A percentile compares a stretch with the other conserved stretches of the same genome.
These are phyloP conservation scores for Darevskia nairensis DNA, from an alignment of 2,797 vertebrate species.

Conservation along the genomic window DNA sequence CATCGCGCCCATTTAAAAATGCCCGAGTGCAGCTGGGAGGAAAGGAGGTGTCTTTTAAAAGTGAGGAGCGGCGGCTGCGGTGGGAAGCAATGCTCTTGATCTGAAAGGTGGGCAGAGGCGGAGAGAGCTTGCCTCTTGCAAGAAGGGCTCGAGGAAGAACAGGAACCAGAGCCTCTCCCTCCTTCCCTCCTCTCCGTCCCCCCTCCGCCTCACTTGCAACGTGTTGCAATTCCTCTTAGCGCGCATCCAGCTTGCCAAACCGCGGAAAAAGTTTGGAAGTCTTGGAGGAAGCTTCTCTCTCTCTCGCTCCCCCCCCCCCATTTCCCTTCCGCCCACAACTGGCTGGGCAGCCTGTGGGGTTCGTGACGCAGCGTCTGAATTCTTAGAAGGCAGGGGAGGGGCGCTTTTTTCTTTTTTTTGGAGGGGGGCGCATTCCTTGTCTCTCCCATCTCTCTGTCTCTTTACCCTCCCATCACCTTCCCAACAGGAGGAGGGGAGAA, in stretches of 20 bases:
- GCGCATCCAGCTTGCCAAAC: slow-evolving; percentile 15
- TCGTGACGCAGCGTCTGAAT: slow-evolving; percentile 49
- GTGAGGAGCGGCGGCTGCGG: background rate
- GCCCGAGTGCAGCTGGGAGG: background rate
- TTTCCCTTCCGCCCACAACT: slow-evolving; percentile 31
- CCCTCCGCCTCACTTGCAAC: background rate
- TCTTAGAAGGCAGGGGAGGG: slow-evolving; percentile 26
- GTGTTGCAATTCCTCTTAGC: slow-evolving; percentile 17
- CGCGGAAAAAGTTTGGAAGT: slow-evolving; percentile 21
- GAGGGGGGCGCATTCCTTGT: background rate
- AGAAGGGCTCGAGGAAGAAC: background rate
- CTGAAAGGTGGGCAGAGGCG: background rate
- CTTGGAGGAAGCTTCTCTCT: slow-evolving; percentile 5
- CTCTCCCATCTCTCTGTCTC: background rate
- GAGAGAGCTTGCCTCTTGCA: background rate
- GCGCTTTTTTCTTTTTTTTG: background rate
- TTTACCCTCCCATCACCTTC: background rate
- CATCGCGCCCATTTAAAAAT: background rate
- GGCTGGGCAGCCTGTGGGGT: slow-evolving; percentile 40
- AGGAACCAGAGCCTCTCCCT: background rate
- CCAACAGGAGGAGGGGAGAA: background rate
- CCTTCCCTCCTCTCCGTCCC: background rate
- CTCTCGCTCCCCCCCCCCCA: background rate
- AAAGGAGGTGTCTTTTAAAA: background rate
- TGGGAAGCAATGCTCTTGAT: background rate